A percentile compares a stretch with the other conserved stretches of the same genome.
Conservation (phyloP, 1,140 invertebrate genomes). For the Zaprionus nigranus region DNA sequence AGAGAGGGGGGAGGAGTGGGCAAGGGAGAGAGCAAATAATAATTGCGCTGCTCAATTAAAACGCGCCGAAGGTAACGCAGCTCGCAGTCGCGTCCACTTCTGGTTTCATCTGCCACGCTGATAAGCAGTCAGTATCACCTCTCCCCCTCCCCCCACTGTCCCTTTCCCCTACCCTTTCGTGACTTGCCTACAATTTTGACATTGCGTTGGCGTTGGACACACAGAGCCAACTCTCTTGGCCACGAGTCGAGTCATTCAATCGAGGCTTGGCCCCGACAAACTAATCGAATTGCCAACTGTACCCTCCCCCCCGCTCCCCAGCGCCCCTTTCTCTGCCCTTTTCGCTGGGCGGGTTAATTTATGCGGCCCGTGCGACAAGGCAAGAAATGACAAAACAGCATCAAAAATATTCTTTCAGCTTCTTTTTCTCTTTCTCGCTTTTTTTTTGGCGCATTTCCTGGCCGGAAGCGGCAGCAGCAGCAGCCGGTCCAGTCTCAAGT, state of each 20-base stretch:
- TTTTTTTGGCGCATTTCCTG: slow-evolving; percentile 46
- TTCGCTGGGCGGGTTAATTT: slow-evolving; percentile 52
- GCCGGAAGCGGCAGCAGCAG: slow-evolving; percentile 40
- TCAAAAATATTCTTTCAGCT: background rate
- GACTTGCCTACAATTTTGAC: slow-evolving; percentile 48
- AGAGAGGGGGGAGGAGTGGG: no score
- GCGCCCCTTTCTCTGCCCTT: background rate
- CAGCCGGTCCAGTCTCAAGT: slow-evolving; percentile 38
- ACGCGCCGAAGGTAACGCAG: slow-evolving; percentile 39
- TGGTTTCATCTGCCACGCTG: slow-evolving; percentile 1
- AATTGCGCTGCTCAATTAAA: slow-evolving; percentile 82
- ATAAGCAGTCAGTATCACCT: background rate
- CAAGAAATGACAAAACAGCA: slow-evolving; percentile 13
- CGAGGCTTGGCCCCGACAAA: slow-evolving; percentile 60
- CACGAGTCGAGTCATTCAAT: slow-evolving; percentile 69
- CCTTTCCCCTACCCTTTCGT: background rate
- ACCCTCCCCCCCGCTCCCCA: background rate
- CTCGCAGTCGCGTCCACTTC: slow-evolving; percentile 13
- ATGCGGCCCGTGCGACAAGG: slow-evolving; percentile 45
- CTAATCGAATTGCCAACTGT: slow-evolving; percentile 59
- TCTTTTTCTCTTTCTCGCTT: background rate
- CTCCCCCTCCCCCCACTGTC: background rate
- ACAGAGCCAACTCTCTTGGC: background rate
- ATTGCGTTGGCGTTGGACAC: slow-evolving; percentile 61
- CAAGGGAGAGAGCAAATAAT: slow-evolving; percentile 56